phyloP scores from a whole-genome alignment of 2,113 vertebrate species.

The Rhineura floridana region DNA sequence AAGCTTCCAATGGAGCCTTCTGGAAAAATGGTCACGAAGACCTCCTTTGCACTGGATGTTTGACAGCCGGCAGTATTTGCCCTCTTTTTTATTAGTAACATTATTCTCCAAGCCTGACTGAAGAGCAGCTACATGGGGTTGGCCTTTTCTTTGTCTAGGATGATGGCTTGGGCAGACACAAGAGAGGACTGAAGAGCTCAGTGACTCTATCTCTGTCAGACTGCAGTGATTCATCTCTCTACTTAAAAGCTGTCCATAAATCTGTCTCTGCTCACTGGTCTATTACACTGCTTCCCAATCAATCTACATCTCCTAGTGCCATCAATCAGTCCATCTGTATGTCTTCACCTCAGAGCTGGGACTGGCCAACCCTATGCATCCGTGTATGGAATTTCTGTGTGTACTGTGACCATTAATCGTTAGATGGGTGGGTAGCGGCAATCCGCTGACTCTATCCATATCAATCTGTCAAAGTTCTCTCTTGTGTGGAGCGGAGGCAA shows the following conservation, averaged over 20 bases:
- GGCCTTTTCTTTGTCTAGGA: not conserved
- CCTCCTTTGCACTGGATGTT: not conserved
- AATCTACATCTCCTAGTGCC: constrained; percentile 19
- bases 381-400: constrained; percentile 4
- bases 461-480: constrained; percentile 3
- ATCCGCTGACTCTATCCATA: not conserved
- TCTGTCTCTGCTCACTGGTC: constrained; percentile 13
- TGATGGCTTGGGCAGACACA: constrained; percentile 7
- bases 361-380: not conserved
- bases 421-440: not conserved
- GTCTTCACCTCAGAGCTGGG: constrained; percentile 23
- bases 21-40: not conserved
- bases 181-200: not conserved
- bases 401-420: not conserved
- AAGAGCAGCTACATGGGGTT: not conserved
- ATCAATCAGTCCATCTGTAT: constrained; percentile 31
- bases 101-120: not conserved
- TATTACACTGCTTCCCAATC: constrained; percentile 16
- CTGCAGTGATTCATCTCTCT: constrained; percentile 37
- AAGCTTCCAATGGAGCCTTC: not conserved
- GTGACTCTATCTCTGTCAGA: constrained; percentile 27
- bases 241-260: constrained; percentile 29
- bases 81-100: too few species aligned
- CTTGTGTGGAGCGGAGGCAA: not conserved
- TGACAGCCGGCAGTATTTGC: not conserved